phyloP scores from a whole-genome alignment of 30 jellyfish, hydroid and myxozoan genomes.

The Cassiopea xamachana region DNA sequence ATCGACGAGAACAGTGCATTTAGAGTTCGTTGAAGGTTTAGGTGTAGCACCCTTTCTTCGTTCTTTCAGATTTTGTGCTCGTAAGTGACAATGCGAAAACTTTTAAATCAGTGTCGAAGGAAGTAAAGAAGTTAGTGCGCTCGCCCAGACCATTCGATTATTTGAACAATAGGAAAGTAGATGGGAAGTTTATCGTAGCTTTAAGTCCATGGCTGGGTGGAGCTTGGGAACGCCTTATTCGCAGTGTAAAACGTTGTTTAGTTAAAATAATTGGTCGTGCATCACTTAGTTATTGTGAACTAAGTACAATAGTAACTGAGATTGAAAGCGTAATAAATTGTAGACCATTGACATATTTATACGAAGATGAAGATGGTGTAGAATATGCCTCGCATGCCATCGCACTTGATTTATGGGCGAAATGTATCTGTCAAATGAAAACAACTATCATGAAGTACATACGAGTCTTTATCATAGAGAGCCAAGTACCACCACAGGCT shows the following conservation, averaged over 20 bases:
- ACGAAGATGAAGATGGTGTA: too few relatives aligned
- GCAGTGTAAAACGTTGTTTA: slow-evolving; percentile 40
- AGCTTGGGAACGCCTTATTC: slow-evolving; percentile 42
- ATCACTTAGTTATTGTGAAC: too few relatives aligned
- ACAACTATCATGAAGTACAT: too few relatives aligned
- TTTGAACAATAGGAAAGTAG: not conserved
- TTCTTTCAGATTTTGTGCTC: slow-evolving; percentile 42
- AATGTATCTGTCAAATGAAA: too few relatives aligned
- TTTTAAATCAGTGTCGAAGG: slow-evolving; percentile 18
- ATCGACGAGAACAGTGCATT: slow-evolving; percentile 54
- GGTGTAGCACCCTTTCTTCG: slow-evolving; percentile 41
- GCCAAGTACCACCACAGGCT: too few relatives aligned
- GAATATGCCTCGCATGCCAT: too few relatives aligned
- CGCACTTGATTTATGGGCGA: too few relatives aligned
- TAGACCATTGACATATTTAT: too few relatives aligned
- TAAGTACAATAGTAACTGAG: too few relatives aligned
- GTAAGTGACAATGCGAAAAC: slow-evolving; percentile 60
- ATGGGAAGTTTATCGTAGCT: slow-evolving; percentile 14
- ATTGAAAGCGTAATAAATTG: too few relatives aligned
- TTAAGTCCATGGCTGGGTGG: slow-evolving; percentile 44
- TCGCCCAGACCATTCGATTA: slow-evolving; percentile 28
- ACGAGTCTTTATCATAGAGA: too few relatives aligned
- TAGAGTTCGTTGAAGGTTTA: slow-evolving; percentile 49
- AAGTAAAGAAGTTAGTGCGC: not conserved
- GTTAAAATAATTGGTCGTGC: slow-evolving; percentile 14